A percentile compares a stretch with the other conserved stretches of the same genome.
phyloP scores from a whole-genome alignment of 2,888 invertebrate genomes.

The Andrena flavipes region DNA sequence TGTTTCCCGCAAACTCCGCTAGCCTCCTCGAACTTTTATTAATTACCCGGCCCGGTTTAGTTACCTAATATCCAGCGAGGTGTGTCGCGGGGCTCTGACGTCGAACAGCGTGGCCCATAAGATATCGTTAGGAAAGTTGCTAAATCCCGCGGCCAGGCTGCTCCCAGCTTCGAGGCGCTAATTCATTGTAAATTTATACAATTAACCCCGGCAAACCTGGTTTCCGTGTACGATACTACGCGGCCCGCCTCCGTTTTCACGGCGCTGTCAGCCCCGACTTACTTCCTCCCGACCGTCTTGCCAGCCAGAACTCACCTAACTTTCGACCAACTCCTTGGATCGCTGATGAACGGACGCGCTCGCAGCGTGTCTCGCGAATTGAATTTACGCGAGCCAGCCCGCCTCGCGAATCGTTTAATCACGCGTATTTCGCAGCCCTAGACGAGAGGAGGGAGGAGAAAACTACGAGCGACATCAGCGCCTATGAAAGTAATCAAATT shows the following conservation, averaged over 20 bases:
- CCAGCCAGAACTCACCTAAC: constrained; percentile 15
- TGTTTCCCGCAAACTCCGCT: background rate
- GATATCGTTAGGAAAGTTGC: constrained; percentile 51
- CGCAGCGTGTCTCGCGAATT: constrained; percentile 18
- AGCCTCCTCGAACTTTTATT: constrained; percentile 1
- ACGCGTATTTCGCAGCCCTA: constrained; percentile 2
- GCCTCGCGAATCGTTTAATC: constrained; percentile 24
- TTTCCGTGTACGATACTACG: constrained; percentile 44
- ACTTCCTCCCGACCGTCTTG: background rate
- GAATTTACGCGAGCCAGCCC: constrained; percentile 24
- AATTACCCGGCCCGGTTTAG: constrained; percentile 11
- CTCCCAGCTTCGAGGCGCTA: constrained; percentile 65
- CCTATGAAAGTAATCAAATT: background rate
- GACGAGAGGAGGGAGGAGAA: background rate
- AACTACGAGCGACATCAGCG: background rate
- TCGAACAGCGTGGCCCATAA: constrained; percentile 4
- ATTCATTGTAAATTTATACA: constrained; percentile 83
- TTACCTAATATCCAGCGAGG: constrained; percentile 23
- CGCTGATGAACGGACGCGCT: constrained; percentile 35
- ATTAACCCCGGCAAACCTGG: constrained; percentile 74
- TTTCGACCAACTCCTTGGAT: constrained; percentile 43
- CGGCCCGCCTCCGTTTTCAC: constrained; percentile 35
- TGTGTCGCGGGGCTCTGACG: constrained; percentile 25
- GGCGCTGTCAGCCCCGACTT: constrained; percentile 51
- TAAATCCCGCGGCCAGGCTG: constrained; percentile 30